Percentiles rank a stretch among this genome's conserved stretches.
Evolutionary conservation across 2,797 vertebrate species (phyloP).

Genomic region (Amphiprion clarkii): DNA sequence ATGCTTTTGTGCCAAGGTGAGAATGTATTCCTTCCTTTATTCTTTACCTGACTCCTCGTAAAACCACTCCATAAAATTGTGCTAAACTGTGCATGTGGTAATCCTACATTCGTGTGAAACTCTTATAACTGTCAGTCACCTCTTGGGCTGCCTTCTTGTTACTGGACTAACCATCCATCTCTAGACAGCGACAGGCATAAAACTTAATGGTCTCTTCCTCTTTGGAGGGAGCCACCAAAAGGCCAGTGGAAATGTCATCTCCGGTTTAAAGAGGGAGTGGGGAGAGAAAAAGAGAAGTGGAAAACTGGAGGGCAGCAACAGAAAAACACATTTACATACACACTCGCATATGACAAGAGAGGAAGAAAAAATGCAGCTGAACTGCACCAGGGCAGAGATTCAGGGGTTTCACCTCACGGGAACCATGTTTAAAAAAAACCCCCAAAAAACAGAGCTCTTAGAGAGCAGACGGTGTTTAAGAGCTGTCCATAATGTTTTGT

Average conservation of each 20-base stretch:
- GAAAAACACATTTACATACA: conserved; percentile 11
- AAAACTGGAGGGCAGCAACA: background rate
- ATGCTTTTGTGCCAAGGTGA: background rate
- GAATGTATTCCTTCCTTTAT: conserved; percentile 7
- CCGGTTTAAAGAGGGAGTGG: conserved; percentile 11
- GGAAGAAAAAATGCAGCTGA: conserved; percentile 26
- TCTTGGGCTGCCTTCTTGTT: conserved; percentile 14
- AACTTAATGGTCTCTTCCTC: conserved; percentile 61
- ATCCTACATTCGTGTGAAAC: conserved; percentile 21
- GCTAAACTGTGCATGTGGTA: conserved; percentile 32
- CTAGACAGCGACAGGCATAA: conserved; percentile 52
- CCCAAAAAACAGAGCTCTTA: conserved; percentile 19
- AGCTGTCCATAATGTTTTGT: conserved; percentile 45
- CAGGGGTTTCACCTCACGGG: conserved; percentile 45
- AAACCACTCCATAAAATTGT: conserved; percentile 20
- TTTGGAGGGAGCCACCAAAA: conserved; percentile 32
- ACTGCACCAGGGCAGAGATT: conserved; percentile 17
- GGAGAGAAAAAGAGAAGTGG: background rate
- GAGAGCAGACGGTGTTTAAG: conserved; percentile 55
- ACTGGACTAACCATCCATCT: conserved; percentile 49
- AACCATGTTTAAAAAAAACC: conserved; percentile 32
- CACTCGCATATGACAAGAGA: background rate
- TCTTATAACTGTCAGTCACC: conserved; percentile 17
- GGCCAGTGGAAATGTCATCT: conserved; percentile 57
- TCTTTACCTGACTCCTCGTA: conserved; percentile 12